Evolutionary conservation across 1,140 invertebrate genomes (phyloP), one percentile per base, ranked within the genome.

Genomic region (Bombus confusus): DNA sequence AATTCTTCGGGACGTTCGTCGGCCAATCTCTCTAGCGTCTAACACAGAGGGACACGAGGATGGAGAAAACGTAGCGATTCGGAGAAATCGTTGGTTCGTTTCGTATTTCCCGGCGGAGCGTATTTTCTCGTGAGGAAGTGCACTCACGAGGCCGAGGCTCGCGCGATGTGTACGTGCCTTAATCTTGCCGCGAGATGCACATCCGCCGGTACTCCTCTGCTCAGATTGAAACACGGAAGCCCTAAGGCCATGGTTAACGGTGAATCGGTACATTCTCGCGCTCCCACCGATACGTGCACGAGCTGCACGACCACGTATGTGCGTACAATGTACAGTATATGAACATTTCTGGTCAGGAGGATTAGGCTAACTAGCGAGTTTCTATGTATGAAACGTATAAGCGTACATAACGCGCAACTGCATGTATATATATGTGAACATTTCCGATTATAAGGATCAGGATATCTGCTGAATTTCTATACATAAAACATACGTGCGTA

Each of bases 181-280:
- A 90, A 91, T 81, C 87, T 88, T 87, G 74, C 88, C 88, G 81
- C 80, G 90, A 91, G 90, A 91, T 92, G 88, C 90, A 88, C 91
- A 89, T 87, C 80, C 91, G 85, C 87, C 86, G 83, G 86, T 86
- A 62, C 80, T 91, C 84, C 80, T 73, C 75, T 74, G 76, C 85
- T 85, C 86, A 87, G 90, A 93, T 92, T 91, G 91, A 94, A 92
- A 94, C 93, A 92, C 93, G 93, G 93, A 94, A 94, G 93, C 93
- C 93, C 92, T 88, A 88, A 92, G 93, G 93, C 90, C 91, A 86
- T 85, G 91, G 87, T 91, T 94, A 94, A 94, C 93, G 93, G 93
- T 94, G 88, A 92, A 93, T 91, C 92, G 93, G 93, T 91, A 91
- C 91, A 92, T 88, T 93, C 92, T 88, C 91, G 86, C 83, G 74